Evolutionary conservation across 2,888 invertebrate genomes (phyloP), one percentile per base, ranked within the genome.

Genomic region (Eilema griseolum): DNA sequence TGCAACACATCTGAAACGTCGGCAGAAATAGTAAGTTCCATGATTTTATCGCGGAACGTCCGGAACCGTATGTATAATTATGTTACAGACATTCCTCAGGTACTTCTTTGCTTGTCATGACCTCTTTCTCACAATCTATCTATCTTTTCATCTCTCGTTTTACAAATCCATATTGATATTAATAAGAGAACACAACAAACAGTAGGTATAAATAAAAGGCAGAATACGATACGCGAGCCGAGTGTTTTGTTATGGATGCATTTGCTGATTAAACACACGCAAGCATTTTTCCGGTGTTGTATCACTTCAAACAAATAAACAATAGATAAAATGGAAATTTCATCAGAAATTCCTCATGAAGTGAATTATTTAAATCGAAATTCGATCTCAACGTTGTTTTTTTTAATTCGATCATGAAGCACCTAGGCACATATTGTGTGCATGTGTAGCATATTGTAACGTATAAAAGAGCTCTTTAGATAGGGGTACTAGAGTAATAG

Each of bases 231-330:
- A 62, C 24, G 24, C 37, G 62, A 41, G 37, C 1, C 16, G 16
- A 26, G 37, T 41, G 41, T 16, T 20, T 20, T 24, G 24, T 26
- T 4, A 4, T 26, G 41, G 62, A 62, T 62, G 37, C 20, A 20
- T 62, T 37, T 26, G 11, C 24, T 26, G 62, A 62, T 62, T 62
- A 62, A 20, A 26, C 24, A 26, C 62, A 62, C 62, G 62, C 41
- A 8, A 62, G 24, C 26, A 26, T 3, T 20, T 62, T 62, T 62
- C 24, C 26, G 62, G 16, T 23, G 23, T 16, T 41, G 31, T 62
- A 24, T 26, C 24, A 26, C 26, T 59, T 16, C 24, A 52, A 52
- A n/a, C 52, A 52, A 52, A 52, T n/a, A 52, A 52, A 52, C 52
- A 52, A 52, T 52, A 52, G 52, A 52, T 52, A 5, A 52, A 52